Evolutionary conservation across 2,113 vertebrate genomes (phyloP).

Genomic region (Nothoprocta pentlandii): DNA sequence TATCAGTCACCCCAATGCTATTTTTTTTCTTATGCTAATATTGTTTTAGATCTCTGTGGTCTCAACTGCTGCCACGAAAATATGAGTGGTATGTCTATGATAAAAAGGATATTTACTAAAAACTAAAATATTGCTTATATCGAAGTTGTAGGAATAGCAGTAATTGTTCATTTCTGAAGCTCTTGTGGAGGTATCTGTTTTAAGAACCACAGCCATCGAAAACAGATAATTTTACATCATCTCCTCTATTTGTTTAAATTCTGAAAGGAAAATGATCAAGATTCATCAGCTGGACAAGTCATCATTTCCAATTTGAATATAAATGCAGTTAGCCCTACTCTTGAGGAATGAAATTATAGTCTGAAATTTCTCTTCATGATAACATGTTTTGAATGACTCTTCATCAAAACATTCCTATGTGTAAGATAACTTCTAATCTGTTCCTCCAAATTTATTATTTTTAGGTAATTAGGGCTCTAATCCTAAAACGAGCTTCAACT

Average conservation of each 20-base stretch:
- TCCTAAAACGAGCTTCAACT: not conserved
- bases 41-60: slow-evolving; percentile 18
- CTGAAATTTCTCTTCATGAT: not conserved
- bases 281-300: not conserved
- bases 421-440: not conserved
- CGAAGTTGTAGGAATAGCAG: not conserved
- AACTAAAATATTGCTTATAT: not conserved
- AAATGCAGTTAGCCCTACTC: not conserved
- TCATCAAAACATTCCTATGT: not conserved
- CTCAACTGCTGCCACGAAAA: slow-evolving; percentile 6
- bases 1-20: not conserved
- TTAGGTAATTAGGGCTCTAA: not conserved
- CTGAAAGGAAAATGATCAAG: not conserved
- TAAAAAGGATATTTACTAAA: slow-evolving; percentile 5
- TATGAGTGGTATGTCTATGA: not conserved
- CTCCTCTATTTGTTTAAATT: not conserved
- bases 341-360: not conserved
- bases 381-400: not conserved
- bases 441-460: not conserved
- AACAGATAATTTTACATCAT: not conserved
- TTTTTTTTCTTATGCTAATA: slow-evolving; percentile 21
- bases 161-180: slow-evolving; percentile 25
- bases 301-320: not conserved
- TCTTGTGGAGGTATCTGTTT: not conserved
- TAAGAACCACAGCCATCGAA: not conserved